Base-by-base conservation (phyloP, 1,140 invertebrate species). In the Drosophila ananassae region DNA sequence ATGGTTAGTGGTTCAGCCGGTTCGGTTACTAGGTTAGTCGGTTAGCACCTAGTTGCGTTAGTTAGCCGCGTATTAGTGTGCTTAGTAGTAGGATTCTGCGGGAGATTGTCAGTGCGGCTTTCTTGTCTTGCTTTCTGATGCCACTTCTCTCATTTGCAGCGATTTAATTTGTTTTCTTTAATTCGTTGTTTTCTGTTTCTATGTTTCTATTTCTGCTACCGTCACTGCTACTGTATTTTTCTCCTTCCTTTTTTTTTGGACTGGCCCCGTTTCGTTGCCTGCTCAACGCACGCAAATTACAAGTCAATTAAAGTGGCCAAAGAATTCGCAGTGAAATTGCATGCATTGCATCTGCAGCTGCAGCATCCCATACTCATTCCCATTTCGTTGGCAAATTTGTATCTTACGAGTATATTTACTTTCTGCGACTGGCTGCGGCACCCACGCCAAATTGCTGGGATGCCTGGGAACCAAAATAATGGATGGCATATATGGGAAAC, bases 1-100 rank as follows among this genome's bases (percentile, higher is more conserved):
- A 21, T 66, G 83, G 69, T 57, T 78, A 82, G 75, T 87, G 75
- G 82, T 74, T 82, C 78, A 79, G 82, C 82, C 75, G 61, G 83
- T 89, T 87, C 82, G 76, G 59, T 87, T 87, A 87, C 83, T 87
- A 89, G 83, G 83, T 87, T 87, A 87, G 83, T 87, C 83, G 83
- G 83, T 89, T 87, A 87, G 79, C 74, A 58, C 72, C 72, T 78
- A 81, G 73, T 82, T 85, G 78, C 80, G 57, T 60, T 56, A 53
- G 22, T 60, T 52, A 52, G 54, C 32, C 54, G 37, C 25, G 53
- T 37, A 7, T 52, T 53, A 54, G 64, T 47, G 25, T 69, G 63
- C 66, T 68, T 69, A 69, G 50, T 69, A 56, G 67, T 69, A 48
- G 67, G 61, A 47, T 59, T 55, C 47, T 61, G 51, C 53, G 32